Percentiles rank a stretch among this genome's conserved stretches.
phyloP scores from a whole-genome alignment of 53 echinoderm and acorn worm species.

The Luidia sarsii region DNA sequence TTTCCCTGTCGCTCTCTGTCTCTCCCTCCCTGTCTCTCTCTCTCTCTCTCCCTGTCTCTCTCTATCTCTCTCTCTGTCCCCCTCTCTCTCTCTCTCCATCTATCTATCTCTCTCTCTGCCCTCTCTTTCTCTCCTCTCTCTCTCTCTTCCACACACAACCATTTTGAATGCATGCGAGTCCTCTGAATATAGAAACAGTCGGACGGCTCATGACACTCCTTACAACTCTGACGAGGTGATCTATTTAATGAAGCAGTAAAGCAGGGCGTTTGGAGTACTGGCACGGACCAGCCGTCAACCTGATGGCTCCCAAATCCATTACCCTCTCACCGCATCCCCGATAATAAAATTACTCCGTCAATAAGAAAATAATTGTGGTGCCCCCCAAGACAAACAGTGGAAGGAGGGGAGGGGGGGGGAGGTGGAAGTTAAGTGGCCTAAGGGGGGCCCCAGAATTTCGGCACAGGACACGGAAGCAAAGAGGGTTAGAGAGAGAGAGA shows the following conservation, averaged over 20 bases:
- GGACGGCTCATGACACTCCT: background rate
- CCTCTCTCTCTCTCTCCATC: too few relatives aligned
- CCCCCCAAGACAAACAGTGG: constrained; percentile 57
- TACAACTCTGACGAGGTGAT: constrained; percentile 41
- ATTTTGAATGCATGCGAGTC: background rate
- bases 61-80: too few relatives aligned
- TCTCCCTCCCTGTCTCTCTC: too few relatives aligned
- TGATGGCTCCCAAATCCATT: constrained; percentile 53
- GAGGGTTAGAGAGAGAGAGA: too few relatives aligned
- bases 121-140: background rate
- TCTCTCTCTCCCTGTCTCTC: too few relatives aligned
- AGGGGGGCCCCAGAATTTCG: background rate
- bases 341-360: constrained; percentile 58
- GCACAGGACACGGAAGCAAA: too few relatives aligned
- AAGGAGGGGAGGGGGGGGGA: too few relatives aligned
- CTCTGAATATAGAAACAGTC: constrained; percentile 21
- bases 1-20: too few relatives aligned
- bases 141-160: background rate
- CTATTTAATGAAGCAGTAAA: constrained; percentile 54
- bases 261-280: constrained; percentile 37
- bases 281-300: constrained; percentile 60
- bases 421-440: constrained; percentile 46
- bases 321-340: constrained; percentile 43
- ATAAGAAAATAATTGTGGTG: constrained; percentile 58
- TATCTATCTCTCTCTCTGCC: too few relatives aligned